Evolutionary conservation across 2,797 vertebrate species (phyloP).

Genomic region (Sarcoramphus papa): DNA sequence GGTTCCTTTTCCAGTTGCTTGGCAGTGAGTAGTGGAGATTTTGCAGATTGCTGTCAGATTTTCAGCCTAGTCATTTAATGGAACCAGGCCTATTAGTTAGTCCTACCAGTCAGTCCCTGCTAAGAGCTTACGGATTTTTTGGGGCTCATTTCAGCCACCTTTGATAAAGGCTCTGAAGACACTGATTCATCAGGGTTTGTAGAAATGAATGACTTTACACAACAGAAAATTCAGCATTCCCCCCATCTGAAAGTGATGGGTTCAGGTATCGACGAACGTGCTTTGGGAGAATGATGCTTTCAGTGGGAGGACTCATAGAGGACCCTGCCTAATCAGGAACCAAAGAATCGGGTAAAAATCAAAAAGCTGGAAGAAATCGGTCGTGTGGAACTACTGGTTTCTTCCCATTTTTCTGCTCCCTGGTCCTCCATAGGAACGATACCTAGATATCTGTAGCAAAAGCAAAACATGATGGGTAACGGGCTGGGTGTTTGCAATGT

Average conservation of each 20-base stretch:
- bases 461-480: not conserved
- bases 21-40: not conserved
- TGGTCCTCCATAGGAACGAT: not conserved
- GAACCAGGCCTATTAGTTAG: not conserved
- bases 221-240: not conserved
- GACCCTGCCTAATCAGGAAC: not conserved
- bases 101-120: not conserved
- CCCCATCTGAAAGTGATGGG: rapidly evolving
- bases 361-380: not conserved
- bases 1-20: not conserved
- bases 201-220: not conserved
- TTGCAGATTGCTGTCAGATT: not conserved
- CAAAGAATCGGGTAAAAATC: not conserved
- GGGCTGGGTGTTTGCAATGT: not conserved
- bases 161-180: not conserved
- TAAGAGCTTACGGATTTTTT: not conserved
- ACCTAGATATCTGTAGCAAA: not conserved
- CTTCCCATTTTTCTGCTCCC: not conserved
- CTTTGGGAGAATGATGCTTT: not conserved
- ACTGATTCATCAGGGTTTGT: not conserved
- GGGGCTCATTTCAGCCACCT: not conserved
- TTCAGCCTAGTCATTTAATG: not conserved
- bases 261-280: rapidly evolving
- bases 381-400: not conserved
- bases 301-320: not conserved